Evolutionary conservation across 2,888 invertebrate genomes (phyloP).

Genomic region (Andrena trimmerana): DNA sequence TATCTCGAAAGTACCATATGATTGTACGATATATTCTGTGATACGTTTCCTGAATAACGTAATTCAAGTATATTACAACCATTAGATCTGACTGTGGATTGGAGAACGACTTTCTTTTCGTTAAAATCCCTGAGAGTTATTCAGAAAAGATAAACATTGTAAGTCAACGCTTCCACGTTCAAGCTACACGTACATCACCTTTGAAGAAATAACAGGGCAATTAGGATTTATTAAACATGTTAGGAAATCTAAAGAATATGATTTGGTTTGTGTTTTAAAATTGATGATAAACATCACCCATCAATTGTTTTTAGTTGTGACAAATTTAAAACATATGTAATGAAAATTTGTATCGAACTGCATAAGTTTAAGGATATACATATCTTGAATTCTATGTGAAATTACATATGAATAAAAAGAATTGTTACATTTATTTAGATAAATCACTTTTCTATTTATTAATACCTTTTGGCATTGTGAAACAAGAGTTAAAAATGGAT

Average conservation of each 20-base stretch:
- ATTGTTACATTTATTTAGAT: slow-evolving; percentile 44
- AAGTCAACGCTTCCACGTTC: neutral
- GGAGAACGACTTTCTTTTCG: neutral
- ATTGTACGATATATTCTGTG: slow-evolving; percentile 58
- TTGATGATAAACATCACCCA: neutral
- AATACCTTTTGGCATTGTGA: neutral
- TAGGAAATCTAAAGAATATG: neutral
- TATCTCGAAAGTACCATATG: slow-evolving; percentile 47
- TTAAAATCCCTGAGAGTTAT: neutral
- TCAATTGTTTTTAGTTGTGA: slow-evolving; percentile 4
- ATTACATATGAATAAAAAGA: slow-evolving; percentile 39
- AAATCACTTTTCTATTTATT: neutral
- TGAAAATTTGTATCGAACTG: slow-evolving; percentile 27
- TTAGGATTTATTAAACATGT: no score
- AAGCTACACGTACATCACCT: neutral
- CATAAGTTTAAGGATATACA: slow-evolving; percentile 7
- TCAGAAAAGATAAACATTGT: neutral
- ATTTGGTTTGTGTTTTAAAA: neutral
- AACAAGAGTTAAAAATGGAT: neutral
- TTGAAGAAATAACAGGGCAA: neutral
- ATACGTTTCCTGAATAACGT: slow-evolving; percentile 46
- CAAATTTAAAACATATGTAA: neutral
- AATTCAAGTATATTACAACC: slow-evolving; percentile 24
- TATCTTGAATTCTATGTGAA: slow-evolving; percentile 33
- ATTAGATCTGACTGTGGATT: neutral